Evolutionary conservation across 2,888 invertebrate species (phyloP).

Genomic region (Hedya salicella): DNA sequence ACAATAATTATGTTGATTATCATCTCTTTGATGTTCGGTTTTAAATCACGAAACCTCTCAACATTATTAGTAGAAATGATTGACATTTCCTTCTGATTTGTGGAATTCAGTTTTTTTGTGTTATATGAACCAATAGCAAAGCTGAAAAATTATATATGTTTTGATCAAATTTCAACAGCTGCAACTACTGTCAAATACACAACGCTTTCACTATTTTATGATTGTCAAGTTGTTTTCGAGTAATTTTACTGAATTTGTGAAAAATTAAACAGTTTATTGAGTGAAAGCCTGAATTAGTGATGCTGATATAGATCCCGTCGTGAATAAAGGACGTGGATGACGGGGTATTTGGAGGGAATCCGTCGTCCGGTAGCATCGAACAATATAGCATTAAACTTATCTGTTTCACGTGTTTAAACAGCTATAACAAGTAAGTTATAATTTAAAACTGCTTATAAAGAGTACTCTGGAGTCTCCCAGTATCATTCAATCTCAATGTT

Average conservation of each 20-base stretch:
- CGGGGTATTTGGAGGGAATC: background rate
- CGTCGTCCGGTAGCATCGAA: background rate
- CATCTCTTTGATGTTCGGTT: background rate
- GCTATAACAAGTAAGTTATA: conserved; percentile 24
- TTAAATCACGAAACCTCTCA: background rate
- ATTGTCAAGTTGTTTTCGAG: conserved; percentile 14
- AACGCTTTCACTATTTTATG: conserved; percentile 29
- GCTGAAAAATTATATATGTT: background rate
- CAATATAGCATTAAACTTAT: background rate
- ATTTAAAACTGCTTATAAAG: background rate
- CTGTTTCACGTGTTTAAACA: conserved; percentile 1
- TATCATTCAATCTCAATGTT: background rate
- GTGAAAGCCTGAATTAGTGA: conserved; percentile 12
- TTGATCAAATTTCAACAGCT: background rate
- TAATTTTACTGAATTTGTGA: conserved; percentile 17
- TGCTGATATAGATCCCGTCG: background rate
- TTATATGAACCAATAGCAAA: conserved; percentile 7
- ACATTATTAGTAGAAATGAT: background rate
- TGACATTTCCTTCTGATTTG: conserved; percentile 3
- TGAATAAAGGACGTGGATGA: background rate
- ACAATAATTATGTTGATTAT: background rate
- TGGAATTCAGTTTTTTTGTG: background rate
- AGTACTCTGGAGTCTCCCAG: background rate
- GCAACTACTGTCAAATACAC: conserved; percentile 16
- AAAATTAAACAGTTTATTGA: conserved; percentile 1